Evolutionary conservation across 2,113 vertebrate species (phyloP), one percentile per base, ranked within the genome.

Genomic region (Grallaria varia): DNA sequence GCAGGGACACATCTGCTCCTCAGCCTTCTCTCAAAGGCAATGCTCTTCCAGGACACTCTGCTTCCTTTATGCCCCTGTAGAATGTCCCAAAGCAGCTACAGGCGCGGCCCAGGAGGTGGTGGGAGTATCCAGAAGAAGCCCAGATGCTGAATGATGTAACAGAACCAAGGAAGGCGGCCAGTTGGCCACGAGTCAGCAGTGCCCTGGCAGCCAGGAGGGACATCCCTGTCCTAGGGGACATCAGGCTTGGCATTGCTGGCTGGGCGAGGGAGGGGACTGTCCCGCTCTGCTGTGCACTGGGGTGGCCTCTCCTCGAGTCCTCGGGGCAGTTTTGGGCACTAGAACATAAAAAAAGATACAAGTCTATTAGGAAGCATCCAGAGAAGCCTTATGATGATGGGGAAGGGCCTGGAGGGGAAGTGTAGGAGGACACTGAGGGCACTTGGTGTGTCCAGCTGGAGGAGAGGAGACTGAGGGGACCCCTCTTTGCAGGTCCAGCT

Each of bases 351-450:
- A 6, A 37, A 37, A 27, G 2, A 4, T 16, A 17, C 4, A 8
- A 37, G 52, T 2, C 0, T 27, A 12, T 42, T 37, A 9, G 24
- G 47, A 8, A n/a, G 12, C 2, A 5, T 42, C 37, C 17, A n/a
- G 39, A 69, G 14, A 6, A 69, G 23, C 9, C 23, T 4, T 5
- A 10, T 0, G 3, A 87, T 11, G 6, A 23, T 24, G 22, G 33
- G 15, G 44, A 50, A 59, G 18, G 21, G 20, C 14, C 2, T 1
- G 23, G 52, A 58, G 12, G 15, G 22, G 59, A 50, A 35, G 18
- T 0, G 4, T 23, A 23, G 28, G n/a, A 47, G 28, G 19, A 40
- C 6, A 39, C 56, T 73, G 50, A 35, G 31, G 14, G 14, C 20
- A 22, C 35, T 42, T 37, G 40, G 30, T 12, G 23, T 53, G 47